These are phyloP conservation scores for Reticulitermes lucifugus DNA, from an alignment of 2,888 invertebrate species.

Conservation along the genomic window DNA sequence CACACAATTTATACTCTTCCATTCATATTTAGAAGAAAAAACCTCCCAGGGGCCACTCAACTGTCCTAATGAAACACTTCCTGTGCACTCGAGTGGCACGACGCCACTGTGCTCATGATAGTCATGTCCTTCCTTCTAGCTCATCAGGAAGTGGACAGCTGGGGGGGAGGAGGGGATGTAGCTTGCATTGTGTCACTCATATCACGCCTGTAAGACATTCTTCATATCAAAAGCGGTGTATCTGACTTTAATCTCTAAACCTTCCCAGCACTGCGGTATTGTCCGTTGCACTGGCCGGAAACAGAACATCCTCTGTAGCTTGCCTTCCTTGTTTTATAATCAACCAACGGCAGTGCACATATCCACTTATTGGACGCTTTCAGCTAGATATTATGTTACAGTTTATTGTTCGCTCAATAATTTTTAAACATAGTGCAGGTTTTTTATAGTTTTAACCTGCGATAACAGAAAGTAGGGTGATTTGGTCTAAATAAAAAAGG, in stretches of 20 bases:
- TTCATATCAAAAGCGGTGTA: not conserved
- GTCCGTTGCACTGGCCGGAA: no score
- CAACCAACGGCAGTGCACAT: no score
- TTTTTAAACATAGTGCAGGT: no score
- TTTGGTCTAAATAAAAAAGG: no score
- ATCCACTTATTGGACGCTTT: no score
- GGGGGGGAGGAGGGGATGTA: not conserved
- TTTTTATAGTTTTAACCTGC: no score
- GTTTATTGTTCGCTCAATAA: no score
- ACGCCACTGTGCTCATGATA: not conserved
- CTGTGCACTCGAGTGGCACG: conserved; percentile 14
- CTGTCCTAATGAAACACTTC: conserved; percentile 26
- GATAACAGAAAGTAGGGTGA: no score
- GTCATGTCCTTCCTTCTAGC: conserved; percentile 23
- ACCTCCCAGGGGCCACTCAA: not conserved
- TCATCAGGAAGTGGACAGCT: conserved; percentile 25
- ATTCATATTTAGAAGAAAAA: conserved; percentile 37
- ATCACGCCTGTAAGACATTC: not conserved
- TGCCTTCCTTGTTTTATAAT: no score
- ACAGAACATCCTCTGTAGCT: no score
- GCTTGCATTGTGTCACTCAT: conserved; percentile 7
- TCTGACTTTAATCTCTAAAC: not conserved
- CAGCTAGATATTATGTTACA: no score
- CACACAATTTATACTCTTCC: conserved; percentile 37
- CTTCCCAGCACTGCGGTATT: no score